Conservation (phyloP, 1,140 invertebrate genomes). For the Lanistes nyassanus region DNA sequence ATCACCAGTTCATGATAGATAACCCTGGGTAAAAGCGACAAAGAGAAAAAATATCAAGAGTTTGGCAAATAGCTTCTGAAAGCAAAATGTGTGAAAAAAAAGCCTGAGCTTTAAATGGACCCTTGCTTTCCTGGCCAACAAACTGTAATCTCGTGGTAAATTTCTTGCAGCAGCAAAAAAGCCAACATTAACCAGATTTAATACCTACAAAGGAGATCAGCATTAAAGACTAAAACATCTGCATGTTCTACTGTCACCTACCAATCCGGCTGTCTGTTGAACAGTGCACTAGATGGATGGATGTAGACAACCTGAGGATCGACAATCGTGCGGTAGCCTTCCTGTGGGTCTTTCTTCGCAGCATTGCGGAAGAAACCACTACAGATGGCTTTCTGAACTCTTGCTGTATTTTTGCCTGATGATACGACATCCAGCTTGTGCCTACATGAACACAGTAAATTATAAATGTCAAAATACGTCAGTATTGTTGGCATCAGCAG, state of each 20-base stretch:
- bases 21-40: conserved; percentile 75
- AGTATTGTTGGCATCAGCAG: too few species aligned
- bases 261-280: conserved; percentile 99
- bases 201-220: not conserved
- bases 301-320: conserved; percentile 99
- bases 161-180: not conserved
- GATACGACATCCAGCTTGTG: conserved; percentile 98
- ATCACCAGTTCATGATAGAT: conserved; percentile 99
- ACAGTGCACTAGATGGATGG: conserved; percentile 97
- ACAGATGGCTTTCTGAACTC: conserved; percentile 98
- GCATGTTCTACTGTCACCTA: conserved; percentile 66
- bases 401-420: conserved; percentile 93
- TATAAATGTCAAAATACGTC: conserved; percentile 11
- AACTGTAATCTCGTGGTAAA: too few species aligned
- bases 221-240: not conserved
- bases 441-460: conserved; percentile 44
- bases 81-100: too few species aligned
- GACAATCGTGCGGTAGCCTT: conserved; percentile 97
- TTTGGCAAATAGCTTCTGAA: too few species aligned
- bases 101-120: too few species aligned
- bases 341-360: conserved; percentile 98
- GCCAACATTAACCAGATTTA: not conserved
- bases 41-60: conserved; percentile 19
- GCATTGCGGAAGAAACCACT: conserved; percentile 99
- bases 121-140: too few species aligned